phyloP scores from a whole-genome alignment of 2,888 invertebrate species.

The Ormyrus thymus region DNA sequence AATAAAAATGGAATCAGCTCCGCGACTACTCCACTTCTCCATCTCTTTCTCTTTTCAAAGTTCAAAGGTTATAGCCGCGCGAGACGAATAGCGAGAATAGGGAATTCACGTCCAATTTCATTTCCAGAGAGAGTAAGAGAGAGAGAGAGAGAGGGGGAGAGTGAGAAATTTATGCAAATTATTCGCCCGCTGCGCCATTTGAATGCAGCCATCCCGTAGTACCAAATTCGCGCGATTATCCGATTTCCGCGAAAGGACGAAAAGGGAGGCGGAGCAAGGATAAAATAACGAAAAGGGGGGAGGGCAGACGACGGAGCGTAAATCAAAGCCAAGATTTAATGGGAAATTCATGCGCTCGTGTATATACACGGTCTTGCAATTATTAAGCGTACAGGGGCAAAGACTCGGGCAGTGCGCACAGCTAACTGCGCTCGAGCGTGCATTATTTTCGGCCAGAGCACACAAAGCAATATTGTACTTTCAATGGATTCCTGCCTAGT shows the following conservation, averaged over 20 bases:
- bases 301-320: background rate
- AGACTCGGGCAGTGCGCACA: background rate
- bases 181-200: conserved; percentile 51
- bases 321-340: conserved; percentile 33
- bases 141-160: conserved; percentile 20
- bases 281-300: background rate
- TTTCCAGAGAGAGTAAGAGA: conserved; percentile 49
- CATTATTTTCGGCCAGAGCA: background rate
- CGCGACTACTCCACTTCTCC: background rate
- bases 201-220: conserved; percentile 42
- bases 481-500: no score
- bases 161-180: conserved; percentile 66
- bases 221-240: conserved; percentile 62
- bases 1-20: conserved; percentile 38
- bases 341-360: background rate
- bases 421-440: background rate
- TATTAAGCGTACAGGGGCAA: background rate
- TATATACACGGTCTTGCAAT: conserved; percentile 2
- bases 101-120: conserved; percentile 64
- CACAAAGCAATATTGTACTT: no score
- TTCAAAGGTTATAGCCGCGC: conserved; percentile 45
- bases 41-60: conserved; percentile 10
- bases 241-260: conserved; percentile 58
- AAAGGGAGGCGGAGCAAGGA: background rate
- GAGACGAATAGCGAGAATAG: conserved; percentile 30